Conservation (phyloP, 2,797 vertebrate species). For the Loriculus beryllinus region DNA sequence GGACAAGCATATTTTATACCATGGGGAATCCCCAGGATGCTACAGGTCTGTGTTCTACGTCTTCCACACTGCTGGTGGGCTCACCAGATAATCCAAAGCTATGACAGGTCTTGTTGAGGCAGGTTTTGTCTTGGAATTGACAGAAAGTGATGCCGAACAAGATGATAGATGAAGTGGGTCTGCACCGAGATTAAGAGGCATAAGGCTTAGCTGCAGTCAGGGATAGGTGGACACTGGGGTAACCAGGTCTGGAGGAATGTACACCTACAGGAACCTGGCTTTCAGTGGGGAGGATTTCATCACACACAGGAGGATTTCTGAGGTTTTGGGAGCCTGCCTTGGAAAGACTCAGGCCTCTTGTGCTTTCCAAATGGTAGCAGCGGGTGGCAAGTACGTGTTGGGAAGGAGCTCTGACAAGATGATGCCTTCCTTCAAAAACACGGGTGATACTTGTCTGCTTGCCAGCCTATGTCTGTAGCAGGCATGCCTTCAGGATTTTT, state of each 20-base stretch:
- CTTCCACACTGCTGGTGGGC: constrained; percentile 38
- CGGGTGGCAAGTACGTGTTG: background rate
- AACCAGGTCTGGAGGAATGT: background rate
- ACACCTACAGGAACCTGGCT: background rate
- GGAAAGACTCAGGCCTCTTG: background rate
- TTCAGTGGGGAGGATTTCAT: background rate
- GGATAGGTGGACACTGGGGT: background rate
- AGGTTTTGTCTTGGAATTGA: constrained; percentile 8
- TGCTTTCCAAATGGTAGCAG: background rate
- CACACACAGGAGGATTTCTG: background rate
- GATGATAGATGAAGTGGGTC: background rate
- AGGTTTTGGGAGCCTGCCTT: background rate
- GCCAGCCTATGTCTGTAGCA: background rate
- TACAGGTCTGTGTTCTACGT: background rate
- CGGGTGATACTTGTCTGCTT: background rate
- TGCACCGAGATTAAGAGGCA: background rate
- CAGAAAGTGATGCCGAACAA: background rate
- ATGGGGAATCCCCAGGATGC: background rate
- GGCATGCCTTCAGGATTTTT: background rate
- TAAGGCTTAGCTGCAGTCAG: background rate
- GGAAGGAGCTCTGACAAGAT: background rate
- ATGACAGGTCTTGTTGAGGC: background rate
- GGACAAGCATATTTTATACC: constrained; percentile 23
- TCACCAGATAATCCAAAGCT: constrained; percentile 25
- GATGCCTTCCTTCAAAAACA: background rate